Base-by-base conservation (phyloP, 2,113 vertebrate genomes). In the Conger conger region DNA sequence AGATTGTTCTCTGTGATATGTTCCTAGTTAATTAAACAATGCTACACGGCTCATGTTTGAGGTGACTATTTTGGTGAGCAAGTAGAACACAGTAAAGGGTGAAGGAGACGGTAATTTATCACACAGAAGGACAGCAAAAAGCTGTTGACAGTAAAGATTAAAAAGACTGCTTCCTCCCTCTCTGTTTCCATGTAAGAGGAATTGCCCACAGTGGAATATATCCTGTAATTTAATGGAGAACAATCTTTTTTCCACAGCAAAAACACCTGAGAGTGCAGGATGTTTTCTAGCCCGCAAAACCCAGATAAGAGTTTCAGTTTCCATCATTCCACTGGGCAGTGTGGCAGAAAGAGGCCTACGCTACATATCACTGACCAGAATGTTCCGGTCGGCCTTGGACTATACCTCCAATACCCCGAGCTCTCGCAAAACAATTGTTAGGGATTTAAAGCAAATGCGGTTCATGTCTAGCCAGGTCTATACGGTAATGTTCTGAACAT, bases 181-280 rank as follows among this genome's bases (percentile, higher is more conserved):
- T 35, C n/a, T 50, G n/a, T 50, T 76, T 42, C 23, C 27, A 50
- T 45, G 23, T 35, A 36, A 33, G n/a, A 68, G 54, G 68, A 84
- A 40, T 35, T 17, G 82, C 53, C 37, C 53, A 27, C 57, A 18
- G 8, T 82, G 80, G 53, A 84, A 84, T 79, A 79, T 82, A 82
- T 79, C 76, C 38, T 83, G 40, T 54, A 27, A 38, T 80, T 80
- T 80, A 37, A 68, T 40, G 38, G 42, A 23, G 27, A 37, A n/a
- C 33, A 73, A 37, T 79, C 81, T 35, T 63, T 77, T 82, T 83
- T 81, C 77, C 76, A 79, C 76, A 79, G 76, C 82, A 36, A 11
- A 20, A 45, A 76, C 40, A 15, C 30, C 53, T 83, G 53, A 53
- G 79, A 87, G 79, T 20, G 20, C 63, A 81, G 88, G 78, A 88